phyloP scores from a whole-genome alignment of 53 echinoderm and acorn worm genomes.

The Paracentrotus lividus region DNA sequence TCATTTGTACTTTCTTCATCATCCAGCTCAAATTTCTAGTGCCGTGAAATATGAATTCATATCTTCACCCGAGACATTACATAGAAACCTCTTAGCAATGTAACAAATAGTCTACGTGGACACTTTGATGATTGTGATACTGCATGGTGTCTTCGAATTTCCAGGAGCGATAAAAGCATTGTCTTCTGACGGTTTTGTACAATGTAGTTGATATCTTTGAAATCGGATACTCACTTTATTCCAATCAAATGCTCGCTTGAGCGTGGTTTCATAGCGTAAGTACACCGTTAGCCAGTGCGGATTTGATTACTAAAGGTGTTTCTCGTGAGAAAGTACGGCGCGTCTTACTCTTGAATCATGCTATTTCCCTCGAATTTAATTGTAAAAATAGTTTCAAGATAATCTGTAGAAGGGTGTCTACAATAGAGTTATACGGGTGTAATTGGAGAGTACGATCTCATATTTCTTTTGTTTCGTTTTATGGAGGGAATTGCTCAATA shows the following conservation, averaged over 20 bases:
- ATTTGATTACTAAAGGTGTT: not conserved
- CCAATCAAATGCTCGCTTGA: not conserved
- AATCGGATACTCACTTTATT: not conserved
- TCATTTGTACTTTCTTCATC: slow-evolving; percentile 8
- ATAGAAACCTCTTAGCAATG: not conserved
- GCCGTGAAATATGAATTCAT: not conserved
- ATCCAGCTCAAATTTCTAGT: not conserved
- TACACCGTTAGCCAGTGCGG: not conserved
- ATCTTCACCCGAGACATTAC: not conserved
- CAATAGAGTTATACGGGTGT: not conserved
- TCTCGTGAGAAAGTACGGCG: not conserved
- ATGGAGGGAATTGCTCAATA: not conserved
- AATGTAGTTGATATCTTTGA: slow-evolving; percentile 27
- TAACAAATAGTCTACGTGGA: not conserved
- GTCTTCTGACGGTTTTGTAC: not conserved
- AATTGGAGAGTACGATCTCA: not conserved
- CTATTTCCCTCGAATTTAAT: not conserved
- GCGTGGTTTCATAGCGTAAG: not conserved
- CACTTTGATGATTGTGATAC: too few relatives aligned
- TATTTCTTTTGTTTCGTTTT: not conserved
- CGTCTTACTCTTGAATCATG: not conserved
- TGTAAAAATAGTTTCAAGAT: slow-evolving; percentile 11
- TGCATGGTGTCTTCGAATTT: not conserved
- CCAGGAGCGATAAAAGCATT: slow-evolving; percentile 36
- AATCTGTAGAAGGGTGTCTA: not conserved